A percentile compares a stretch with the other conserved stretches of the same genome.
Conservation (phyloP, 1,140 invertebrate species). For the Zaprionus ghesquierei region DNA sequence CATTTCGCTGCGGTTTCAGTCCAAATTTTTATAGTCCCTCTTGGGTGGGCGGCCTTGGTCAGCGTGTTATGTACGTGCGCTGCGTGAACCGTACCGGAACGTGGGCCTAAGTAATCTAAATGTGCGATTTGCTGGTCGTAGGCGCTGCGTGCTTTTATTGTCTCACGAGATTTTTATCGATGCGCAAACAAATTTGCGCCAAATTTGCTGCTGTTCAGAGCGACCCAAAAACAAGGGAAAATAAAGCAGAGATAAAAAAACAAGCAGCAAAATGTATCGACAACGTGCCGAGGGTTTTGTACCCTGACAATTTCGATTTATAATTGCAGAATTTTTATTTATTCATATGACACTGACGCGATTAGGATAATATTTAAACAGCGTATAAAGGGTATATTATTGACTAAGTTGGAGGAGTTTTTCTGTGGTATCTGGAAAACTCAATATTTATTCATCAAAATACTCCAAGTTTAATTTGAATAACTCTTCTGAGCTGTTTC, state of each 20-base stretch:
- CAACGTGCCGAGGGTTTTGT: neutral
- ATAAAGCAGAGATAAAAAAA: neutral
- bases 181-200: constrained; percentile 46
- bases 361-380: no score
- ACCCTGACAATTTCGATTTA: neutral
- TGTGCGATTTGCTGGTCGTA: constrained; percentile 25
- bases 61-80: constrained; percentile 28
- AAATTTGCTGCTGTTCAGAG: constrained; percentile 25
- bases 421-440: no score
- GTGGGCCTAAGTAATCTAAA: constrained; percentile 50
- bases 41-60: constrained; percentile 30
- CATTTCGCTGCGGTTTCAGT: constrained; percentile 4
- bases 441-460: no score
- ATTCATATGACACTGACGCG: no score
- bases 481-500: no score
- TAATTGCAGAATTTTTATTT: no score
- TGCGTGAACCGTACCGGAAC: constrained; percentile 12
- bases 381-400: no score
- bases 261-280: neutral
- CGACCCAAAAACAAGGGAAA: neutral
- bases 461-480: no score
- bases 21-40: constrained; percentile 44
- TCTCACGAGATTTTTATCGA: constrained; percentile 59
- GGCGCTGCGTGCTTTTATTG: constrained; percentile 45
- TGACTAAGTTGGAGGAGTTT: no score